Base-by-base conservation (phyloP, 37 sponge, comb jelly and placozoan species). In the Hormiphora californensis region DNA sequence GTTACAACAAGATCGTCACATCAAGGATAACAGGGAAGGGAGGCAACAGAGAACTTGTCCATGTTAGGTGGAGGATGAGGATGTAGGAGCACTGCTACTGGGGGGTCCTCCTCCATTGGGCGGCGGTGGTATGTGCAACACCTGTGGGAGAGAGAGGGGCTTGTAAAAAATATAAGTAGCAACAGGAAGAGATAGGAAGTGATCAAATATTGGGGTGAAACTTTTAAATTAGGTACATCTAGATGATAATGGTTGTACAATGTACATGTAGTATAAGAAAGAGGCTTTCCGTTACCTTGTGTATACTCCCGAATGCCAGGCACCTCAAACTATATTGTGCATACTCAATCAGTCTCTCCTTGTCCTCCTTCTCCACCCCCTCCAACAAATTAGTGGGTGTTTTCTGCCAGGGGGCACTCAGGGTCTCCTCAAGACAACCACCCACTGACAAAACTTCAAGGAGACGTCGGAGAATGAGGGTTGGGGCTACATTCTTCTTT, bases 261-360 rank as follows among this genome's bases (percentile, higher is more conserved):
- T 17, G 9, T 49, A 49, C 15, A 49, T 49, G 9, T 9, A 17
- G 15, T 9, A 49, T 49, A 17, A 49, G 12, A 49, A 49, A 49
- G 53, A 17, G 53, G 53, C 15, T 49, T 49, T 4, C 59, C 59
- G 4, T 57, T 40, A 73, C 81, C 38, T 40, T 39, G 81, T 73
- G 81, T 5, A 73, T 43, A 43, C 43, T 43, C 3, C 81, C 81
- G 28, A 73, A 28, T 9, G 81, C 81, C 40, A 73, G 40, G 27
- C 81, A 73, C 39, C 81, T 33, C 81, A 73, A 22, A 22, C 46
- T 46, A 36, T 73, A 73, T 46, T 73, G 81, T 19, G 81, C 81
- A 41, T 73, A 73, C 44, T 73, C 81, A 1, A 46, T 73, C 5
- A 73, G 40, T 46, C 23, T 73, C 23, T 73, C 81, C 38, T 46